phyloP scores from a whole-genome alignment of 2,113 vertebrate species.

The Galbula dea region DNA sequence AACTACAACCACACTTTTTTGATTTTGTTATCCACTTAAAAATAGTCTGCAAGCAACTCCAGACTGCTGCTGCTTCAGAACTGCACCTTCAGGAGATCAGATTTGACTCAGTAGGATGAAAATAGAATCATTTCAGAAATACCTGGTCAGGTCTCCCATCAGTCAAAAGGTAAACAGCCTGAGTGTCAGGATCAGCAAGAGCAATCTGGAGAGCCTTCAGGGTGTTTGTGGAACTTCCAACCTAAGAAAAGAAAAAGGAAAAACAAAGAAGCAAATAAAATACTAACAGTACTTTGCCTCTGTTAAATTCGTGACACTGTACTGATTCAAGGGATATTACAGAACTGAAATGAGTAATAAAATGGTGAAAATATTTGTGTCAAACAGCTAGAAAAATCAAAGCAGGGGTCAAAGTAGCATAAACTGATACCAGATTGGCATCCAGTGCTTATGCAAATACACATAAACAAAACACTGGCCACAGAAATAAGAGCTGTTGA shows the following conservation, averaged over 20 bases:
- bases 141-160: conserved; percentile 85
- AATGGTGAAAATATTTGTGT: neutral
- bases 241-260: conserved; percentile 49
- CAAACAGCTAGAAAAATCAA: neutral
- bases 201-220: conserved; percentile 76
- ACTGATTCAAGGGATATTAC: neutral
- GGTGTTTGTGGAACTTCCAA: conserved; percentile 79
- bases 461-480: neutral
- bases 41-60: neutral
- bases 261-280: neutral
- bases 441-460: neutral
- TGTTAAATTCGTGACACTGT: neutral
- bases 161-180: conserved; percentile 80
- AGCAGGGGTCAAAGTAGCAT: neutral
- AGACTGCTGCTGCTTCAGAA: neutral
- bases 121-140: neutral
- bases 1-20: neutral
- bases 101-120: neutral
- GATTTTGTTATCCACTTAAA: neutral
- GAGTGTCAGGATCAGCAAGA: conserved; percentile 71
- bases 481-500: neutral
- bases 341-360: neutral
- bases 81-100: neutral
- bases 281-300: neutral
- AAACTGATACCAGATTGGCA: neutral